These are phyloP conservation scores for Cydia splendana DNA, from an alignment of 1,140 invertebrate species.

Conservation along the genomic window DNA sequence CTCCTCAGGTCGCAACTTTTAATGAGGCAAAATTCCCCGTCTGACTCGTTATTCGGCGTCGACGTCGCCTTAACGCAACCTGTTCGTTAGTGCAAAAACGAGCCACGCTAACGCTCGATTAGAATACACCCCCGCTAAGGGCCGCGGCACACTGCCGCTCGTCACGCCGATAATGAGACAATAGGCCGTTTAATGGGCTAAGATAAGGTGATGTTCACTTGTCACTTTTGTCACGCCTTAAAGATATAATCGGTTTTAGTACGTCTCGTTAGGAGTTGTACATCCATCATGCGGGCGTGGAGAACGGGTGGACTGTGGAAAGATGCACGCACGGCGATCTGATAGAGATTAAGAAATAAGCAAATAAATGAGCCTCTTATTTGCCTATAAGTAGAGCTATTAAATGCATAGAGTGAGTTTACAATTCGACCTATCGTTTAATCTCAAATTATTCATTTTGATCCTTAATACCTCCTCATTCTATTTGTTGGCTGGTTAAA, in stretches of 20 bases:
- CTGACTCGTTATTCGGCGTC: conserved; percentile 53
- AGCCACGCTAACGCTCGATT: conserved; percentile 75
- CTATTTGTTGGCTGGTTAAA: no score
- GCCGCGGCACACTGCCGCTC: conserved; percentile 51
- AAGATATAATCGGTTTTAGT: conserved; percentile 1
- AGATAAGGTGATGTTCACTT: conserved; percentile 7
- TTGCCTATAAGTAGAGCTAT: background rate
- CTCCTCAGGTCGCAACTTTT: conserved; percentile 76
- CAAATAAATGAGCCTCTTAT: background rate
- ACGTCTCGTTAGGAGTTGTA: conserved; percentile 9
- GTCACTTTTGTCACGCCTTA: conserved; percentile 18
- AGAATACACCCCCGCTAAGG: conserved; percentile 67
- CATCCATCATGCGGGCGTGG: background rate
- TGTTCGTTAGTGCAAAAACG: conserved; percentile 78
- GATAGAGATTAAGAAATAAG: conserved; percentile 27
- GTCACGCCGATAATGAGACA: conserved; percentile 15
- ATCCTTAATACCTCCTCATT: no score
- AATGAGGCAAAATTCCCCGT: conserved; percentile 77
- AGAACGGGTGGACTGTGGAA: background rate
- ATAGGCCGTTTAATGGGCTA: conserved; percentile 12
- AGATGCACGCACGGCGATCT: background rate
- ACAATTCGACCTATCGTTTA: no score
- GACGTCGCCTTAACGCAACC: conserved; percentile 74
- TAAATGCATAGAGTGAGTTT: no score
- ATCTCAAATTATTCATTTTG: no score